A percentile compares a stretch with the other conserved stretches of the same genome.
Evolutionary conservation across 1,140 invertebrate species (phyloP).

Genomic region (Trinorchestia longiramus): DNA sequence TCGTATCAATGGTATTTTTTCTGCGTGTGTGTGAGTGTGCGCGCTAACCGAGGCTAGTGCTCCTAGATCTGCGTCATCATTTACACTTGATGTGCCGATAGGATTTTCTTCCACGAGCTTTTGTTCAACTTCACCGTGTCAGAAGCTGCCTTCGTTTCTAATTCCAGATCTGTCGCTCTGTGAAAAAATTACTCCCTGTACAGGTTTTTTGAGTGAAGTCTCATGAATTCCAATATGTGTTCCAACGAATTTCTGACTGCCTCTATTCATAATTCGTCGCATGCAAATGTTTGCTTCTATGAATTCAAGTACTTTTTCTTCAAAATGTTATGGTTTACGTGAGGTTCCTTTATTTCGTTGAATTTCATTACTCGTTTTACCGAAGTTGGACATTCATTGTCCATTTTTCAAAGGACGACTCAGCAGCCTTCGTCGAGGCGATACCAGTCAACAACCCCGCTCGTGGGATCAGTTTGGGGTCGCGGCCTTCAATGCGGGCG

Average conservation of each 20-base stretch:
- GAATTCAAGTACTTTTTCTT: neutral
- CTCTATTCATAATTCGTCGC: neutral
- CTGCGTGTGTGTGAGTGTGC: no score
- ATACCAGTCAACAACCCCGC: conserved; percentile 18
- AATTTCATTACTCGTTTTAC: neutral
- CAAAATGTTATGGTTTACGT: neutral
- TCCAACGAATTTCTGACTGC: neutral
- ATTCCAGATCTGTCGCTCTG: neutral
- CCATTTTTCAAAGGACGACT: neutral
- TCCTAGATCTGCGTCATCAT: neutral
- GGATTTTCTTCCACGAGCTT: neutral
- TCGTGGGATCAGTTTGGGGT: neutral
- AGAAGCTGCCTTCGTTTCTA: neutral
- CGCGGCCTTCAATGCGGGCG: neutral
- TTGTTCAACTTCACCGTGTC: neutral
- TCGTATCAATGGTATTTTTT: no score
- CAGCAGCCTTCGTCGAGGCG: neutral
- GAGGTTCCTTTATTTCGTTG: neutral
- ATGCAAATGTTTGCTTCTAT: neutral
- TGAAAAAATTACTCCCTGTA: neutral
- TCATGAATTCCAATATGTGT: neutral
- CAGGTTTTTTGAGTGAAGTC: neutral
- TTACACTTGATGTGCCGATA: neutral
- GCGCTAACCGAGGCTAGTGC: no score
- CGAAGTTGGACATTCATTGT: neutral